Conservation (phyloP, 1,140 invertebrate species). For the Lanistes nyassanus region DNA sequence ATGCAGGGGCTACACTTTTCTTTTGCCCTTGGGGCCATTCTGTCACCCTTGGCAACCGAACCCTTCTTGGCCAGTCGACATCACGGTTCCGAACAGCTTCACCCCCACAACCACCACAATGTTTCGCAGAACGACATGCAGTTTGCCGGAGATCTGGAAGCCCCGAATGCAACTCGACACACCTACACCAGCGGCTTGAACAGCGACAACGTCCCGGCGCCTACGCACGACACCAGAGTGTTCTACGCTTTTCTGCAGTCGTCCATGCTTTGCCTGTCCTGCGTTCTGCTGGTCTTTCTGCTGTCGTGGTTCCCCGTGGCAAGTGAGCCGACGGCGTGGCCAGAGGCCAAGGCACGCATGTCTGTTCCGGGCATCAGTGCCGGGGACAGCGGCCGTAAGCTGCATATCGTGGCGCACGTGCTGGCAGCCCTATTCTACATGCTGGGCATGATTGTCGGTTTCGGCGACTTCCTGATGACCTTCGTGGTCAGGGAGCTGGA, state of each 20-base stretch:
- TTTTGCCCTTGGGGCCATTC: constrained; percentile 29
- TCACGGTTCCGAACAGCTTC: not conserved
- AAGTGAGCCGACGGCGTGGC: not conserved
- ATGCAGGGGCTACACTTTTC: constrained; percentile 29
- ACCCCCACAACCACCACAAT: not conserved
- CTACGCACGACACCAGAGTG: not conserved
- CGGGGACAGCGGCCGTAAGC: not conserved
- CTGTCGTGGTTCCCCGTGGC: not conserved
- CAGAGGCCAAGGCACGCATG: not conserved
- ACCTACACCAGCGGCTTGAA: too few relatives aligned
- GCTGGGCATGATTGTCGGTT: not conserved
- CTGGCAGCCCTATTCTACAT: constrained; percentile 6
- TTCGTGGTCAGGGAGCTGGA: constrained; percentile 14
- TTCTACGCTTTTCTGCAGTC: constrained; percentile 9
- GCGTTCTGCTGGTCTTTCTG: not conserved
- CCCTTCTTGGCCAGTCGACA: constrained; percentile 23
- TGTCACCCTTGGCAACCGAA: constrained; percentile 29
- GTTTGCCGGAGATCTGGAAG: too few relatives aligned
- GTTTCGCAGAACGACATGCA: too few relatives aligned
- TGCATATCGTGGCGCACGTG: not conserved
- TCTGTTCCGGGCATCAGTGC: not conserved
- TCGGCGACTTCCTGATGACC: constrained; percentile 8
- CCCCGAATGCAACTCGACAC: too few relatives aligned
- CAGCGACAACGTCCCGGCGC: too few relatives aligned
- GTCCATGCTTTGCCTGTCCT: not conserved